A percentile compares a stretch with the other conserved stretches of the same genome.
phyloP scores from a whole-genome alignment of 1,140 invertebrate genomes.

The Drosophila orena region DNA sequence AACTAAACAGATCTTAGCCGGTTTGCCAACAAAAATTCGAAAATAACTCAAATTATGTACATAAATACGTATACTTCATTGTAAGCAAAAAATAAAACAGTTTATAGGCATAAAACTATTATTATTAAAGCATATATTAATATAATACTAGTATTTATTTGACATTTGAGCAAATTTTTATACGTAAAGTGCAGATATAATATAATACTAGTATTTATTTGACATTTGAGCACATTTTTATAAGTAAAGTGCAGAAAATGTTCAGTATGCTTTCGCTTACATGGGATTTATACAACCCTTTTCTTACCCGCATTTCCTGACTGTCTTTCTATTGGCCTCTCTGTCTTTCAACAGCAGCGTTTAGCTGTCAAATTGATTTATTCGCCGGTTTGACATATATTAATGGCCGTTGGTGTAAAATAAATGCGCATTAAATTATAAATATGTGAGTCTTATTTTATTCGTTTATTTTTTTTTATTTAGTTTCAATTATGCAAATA shows the following conservation, averaged over 20 bases:
- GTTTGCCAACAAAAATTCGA: too few species aligned
- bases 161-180: neutral
- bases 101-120: too few species aligned
- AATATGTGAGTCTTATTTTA: constrained; percentile 50
- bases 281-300: neutral
- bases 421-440: constrained; percentile 68
- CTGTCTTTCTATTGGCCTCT: constrained; percentile 6
- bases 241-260: too few species aligned
- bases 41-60: too few species aligned
- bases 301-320: neutral
- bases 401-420: constrained; percentile 53
- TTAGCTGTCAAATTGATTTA: constrained; percentile 67
- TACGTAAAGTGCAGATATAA: too few species aligned
- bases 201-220: neutral
- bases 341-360: constrained; percentile 37
- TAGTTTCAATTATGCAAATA: constrained; percentile 27
- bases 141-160: neutral
- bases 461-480: constrained; percentile 19
- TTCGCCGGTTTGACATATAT: constrained; percentile 56
- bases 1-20: neutral
- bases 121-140: too few species aligned
- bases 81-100: too few species aligned
- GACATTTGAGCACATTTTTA: neutral
- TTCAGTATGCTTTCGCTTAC: neutral
- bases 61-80: too few species aligned